phyloP scores from a whole-genome alignment of 2,797 vertebrate species.

The Paedocypris micromegethes region DNA sequence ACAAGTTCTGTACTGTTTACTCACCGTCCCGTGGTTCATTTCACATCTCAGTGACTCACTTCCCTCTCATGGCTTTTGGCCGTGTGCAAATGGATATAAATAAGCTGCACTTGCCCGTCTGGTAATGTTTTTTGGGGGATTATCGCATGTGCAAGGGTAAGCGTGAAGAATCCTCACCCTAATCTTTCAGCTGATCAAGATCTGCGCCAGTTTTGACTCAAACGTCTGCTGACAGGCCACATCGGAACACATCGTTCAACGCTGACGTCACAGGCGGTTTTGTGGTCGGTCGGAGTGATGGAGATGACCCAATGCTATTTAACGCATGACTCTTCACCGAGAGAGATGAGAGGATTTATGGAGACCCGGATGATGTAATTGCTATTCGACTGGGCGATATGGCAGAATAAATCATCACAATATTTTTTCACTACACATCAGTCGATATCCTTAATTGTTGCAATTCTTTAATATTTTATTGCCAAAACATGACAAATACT shows the following conservation, averaged over 20 bases:
- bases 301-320: slow-evolving; percentile 22
- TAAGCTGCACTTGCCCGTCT: slow-evolving; percentile 16
- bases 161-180: neutral
- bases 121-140: slow-evolving; percentile 1
- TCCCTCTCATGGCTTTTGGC: neutral
- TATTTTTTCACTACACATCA: too few species aligned
- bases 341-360: slow-evolving; percentile 14
- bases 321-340: neutral
- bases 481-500: too few species aligned
- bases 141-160: neutral
- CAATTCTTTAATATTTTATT: too few species aligned
- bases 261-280: slow-evolving; percentile 24
- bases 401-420: too few species aligned
- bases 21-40: slow-evolving; percentile 33
- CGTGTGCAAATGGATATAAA: neutral
- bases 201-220: slow-evolving; percentile 23
- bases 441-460: too few species aligned
- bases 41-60: slow-evolving; percentile 20
- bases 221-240: slow-evolving; percentile 7
- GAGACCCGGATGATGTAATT: slow-evolving; percentile 1
- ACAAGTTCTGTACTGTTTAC: slow-evolving; percentile 29
- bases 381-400: neutral
- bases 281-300: slow-evolving; percentile 29
- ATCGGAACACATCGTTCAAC: slow-evolving; percentile 24
- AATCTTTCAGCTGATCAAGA: neutral